Percentiles rank a stretch among this genome's conserved stretches.
These are phyloP conservation scores for Chrysopilus asiliformis DNA, from an alignment of 2,888 invertebrate species.

Conservation along the genomic window DNA sequence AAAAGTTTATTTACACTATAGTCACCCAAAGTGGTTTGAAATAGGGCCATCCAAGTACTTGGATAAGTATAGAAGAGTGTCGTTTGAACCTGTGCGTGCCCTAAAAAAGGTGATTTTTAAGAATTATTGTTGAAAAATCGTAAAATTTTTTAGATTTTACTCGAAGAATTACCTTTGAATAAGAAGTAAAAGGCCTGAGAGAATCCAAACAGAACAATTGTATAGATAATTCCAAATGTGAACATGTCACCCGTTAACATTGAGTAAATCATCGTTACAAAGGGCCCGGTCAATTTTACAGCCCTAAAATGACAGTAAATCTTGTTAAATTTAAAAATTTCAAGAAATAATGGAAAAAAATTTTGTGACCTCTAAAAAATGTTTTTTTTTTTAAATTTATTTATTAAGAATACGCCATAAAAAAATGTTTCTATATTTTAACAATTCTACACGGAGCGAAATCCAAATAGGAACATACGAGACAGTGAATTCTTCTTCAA, in stretches of 20 bases:
- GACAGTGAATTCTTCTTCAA: too few species aligned
- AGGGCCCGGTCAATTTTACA: slow-evolving; percentile 89
- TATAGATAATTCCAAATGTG: slow-evolving; percentile 94
- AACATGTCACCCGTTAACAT: slow-evolving; percentile 99
- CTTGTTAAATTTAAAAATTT: too few species aligned
- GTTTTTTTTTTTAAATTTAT: too few species aligned
- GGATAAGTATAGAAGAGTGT: slow-evolving; percentile 74
- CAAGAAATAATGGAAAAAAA: slow-evolving; percentile 11
- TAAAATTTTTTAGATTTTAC: background rate
- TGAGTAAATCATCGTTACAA: slow-evolving; percentile 98
- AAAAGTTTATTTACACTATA: slow-evolving; percentile 68
- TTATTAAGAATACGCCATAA: too few species aligned
- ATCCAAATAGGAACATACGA: too few species aligned
- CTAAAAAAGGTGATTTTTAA: slow-evolving; percentile 25
- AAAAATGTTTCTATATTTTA: too few species aligned
- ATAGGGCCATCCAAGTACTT: slow-evolving; percentile 94
- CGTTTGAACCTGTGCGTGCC: slow-evolving; percentile 66
- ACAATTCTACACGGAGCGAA: too few species aligned
- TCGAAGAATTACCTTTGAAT: slow-evolving; percentile 52
- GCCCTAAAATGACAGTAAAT: slow-evolving; percentile 48
- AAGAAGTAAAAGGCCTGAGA: slow-evolving; percentile 92
- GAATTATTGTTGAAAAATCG: too few species aligned
- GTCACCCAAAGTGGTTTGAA: slow-evolving; percentile 95
- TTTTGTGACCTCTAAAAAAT: slow-evolving; percentile 4
- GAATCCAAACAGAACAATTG: slow-evolving; percentile 87